A percentile compares a stretch with the other conserved stretches of the same genome.
These are phyloP conservation scores for Globodera rostochiensis DNA, from an alignment of 1,140 invertebrate species.

Conservation along the genomic window DNA sequence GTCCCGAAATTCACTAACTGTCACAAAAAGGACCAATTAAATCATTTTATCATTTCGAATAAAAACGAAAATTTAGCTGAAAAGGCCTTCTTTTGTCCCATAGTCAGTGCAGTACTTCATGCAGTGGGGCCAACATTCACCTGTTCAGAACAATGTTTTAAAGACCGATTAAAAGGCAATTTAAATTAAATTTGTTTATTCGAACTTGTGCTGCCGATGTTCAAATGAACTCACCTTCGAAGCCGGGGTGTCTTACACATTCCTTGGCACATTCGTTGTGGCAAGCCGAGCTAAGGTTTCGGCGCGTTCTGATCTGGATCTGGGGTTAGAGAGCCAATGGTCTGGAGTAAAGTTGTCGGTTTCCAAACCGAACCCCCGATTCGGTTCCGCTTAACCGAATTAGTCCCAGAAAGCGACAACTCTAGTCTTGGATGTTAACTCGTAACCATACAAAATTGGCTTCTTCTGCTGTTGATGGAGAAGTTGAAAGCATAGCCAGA, in stretches of 20 bases:
- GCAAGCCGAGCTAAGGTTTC: not conserved
- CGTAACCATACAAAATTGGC: not conserved
- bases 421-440: too few species aligned
- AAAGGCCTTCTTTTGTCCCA: not conserved
- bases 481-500: not conserved
- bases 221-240: not conserved
- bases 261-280: conserved; percentile 1
- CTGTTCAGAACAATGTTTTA: not conserved
- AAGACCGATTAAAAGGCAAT: not conserved
- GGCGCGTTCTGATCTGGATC: not conserved
- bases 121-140: not conserved
- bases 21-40: too few species aligned
- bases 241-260: not conserved
- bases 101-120: not conserved
- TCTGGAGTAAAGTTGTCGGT: too few species aligned
- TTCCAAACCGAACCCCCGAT: too few species aligned
- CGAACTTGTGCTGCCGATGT: not conserved
- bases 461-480: not conserved
- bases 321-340: not conserved
- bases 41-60: too few species aligned
- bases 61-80: not conserved
- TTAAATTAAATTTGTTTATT: not conserved
- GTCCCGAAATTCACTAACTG: too few species aligned
- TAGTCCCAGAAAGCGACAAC: too few species aligned
- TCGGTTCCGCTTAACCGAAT: too few species aligned